phyloP scores from a whole-genome alignment of 2,113 vertebrate species.

The Sturnus vulgaris region DNA sequence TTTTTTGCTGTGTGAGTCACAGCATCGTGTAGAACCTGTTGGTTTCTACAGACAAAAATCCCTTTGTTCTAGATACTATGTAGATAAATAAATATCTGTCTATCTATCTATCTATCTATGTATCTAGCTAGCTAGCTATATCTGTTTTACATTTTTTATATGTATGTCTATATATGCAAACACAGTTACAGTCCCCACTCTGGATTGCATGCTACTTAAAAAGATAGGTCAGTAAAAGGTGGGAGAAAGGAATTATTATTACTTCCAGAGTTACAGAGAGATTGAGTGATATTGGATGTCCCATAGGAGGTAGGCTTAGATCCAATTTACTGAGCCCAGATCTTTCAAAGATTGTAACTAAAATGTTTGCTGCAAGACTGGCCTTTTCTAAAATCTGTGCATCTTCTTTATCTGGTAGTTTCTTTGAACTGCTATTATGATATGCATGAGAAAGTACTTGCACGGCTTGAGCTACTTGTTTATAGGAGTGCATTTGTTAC shows the following conservation, averaged over 20 bases:
- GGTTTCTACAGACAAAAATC: neutral
- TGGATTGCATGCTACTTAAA: neutral
- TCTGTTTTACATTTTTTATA: neutral
- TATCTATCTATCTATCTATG: neutral
- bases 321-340: neutral
- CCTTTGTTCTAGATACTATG: neutral
- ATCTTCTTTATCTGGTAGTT: neutral
- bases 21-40: neutral
- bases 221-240: neutral
- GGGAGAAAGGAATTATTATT: neutral
- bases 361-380: neutral
- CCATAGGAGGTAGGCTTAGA: neutral
- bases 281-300: neutral
- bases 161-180: neutral
- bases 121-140: neutral
- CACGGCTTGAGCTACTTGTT: neutral
- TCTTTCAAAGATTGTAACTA: neutral
- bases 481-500: neutral
- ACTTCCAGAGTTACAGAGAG: neutral
- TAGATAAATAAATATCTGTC: neutral
- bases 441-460: neutral
- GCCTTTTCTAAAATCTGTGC: neutral
- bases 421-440: neutral
- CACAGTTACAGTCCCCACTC: neutral
- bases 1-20: neutral